Percentiles rank a stretch among this genome's conserved stretches.
Conservation (phyloP, 2,113 vertebrate genomes). For the Eptesicus fuscus region DNA sequence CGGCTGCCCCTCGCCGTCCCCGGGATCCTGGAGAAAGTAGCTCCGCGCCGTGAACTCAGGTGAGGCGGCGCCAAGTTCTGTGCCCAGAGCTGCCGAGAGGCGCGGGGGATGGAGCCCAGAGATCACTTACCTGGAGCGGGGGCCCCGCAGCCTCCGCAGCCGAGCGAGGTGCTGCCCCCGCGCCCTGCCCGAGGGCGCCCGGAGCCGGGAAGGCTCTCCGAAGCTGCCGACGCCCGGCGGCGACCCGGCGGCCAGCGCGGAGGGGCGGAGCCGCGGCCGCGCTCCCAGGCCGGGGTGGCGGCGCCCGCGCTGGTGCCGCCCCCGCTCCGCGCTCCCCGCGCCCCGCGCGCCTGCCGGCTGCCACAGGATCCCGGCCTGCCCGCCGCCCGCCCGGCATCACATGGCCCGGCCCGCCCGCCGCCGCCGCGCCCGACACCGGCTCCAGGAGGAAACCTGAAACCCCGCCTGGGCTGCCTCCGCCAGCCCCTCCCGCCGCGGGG, state of each 20-base stretch:
- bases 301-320: conserved; percentile 33
- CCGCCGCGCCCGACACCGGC: conserved; percentile 35
- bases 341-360: conserved; percentile 11
- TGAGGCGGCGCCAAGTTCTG: conserved; percentile 29
- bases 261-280: conserved; percentile 54
- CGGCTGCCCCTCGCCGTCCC: background rate
- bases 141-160: background rate
- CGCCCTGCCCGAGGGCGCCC: conserved; percentile 20
- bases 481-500: conserved; percentile 9
- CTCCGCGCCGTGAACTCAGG: background rate
- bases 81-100: background rate
- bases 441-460: conserved; percentile 69
- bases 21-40: background rate
- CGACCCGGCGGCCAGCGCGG: background rate
- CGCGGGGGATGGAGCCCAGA: background rate
- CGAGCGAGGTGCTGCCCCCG: background rate
- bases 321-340: background rate
- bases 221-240: conserved; percentile 44
- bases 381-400: conserved; percentile 47
- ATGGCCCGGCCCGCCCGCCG: conserved; percentile 51
- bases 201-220: background rate
- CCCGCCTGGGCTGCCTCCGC: background rate
- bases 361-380: conserved; percentile 3
- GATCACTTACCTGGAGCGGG: conserved; percentile 52
- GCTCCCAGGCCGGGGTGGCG: background rate